phyloP scores from a whole-genome alignment of 1,140 invertebrate species.

The Bombus affinis region DNA sequence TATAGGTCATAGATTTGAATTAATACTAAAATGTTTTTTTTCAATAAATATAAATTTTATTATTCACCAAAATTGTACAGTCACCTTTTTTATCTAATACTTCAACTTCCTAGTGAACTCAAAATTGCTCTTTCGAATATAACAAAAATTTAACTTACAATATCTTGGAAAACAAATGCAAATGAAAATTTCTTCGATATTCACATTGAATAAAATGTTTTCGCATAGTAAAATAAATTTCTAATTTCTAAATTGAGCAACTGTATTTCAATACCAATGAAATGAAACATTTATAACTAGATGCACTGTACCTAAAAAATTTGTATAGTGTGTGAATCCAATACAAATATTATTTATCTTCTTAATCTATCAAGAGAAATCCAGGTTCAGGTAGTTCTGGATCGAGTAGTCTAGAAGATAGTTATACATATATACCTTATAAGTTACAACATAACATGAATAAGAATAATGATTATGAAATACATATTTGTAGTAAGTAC shows the following conservation, averaged over 20 bases:
- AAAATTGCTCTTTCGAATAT: not conserved
- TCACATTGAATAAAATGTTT: not conserved
- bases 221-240: not conserved
- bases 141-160: not conserved
- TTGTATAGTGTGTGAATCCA: conserved; percentile 15
- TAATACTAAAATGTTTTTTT: not conserved
- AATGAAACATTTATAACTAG: conserved; percentile 9
- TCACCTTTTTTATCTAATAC: not conserved
- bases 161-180: conserved; percentile 29
- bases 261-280: conserved; percentile 1
- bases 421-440: not conserved
- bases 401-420: conserved; percentile 15
- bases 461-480: conserved; percentile 35
- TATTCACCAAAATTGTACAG: conserved; percentile 17
- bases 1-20: not conserved
- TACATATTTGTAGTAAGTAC: conserved; percentile 35
- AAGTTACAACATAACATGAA: conserved; percentile 35
- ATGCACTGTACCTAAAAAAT: conserved; percentile 20
- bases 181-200: not conserved
- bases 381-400: conserved; percentile 13
- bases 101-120: not conserved
- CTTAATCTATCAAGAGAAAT: conserved; percentile 13
- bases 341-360: conserved; percentile 21
- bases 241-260: conserved; percentile 27
- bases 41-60: conserved; percentile 39